Conservation (phyloP, 2,797 vertebrate genomes). For the Hemibagrus guttatus region DNA sequence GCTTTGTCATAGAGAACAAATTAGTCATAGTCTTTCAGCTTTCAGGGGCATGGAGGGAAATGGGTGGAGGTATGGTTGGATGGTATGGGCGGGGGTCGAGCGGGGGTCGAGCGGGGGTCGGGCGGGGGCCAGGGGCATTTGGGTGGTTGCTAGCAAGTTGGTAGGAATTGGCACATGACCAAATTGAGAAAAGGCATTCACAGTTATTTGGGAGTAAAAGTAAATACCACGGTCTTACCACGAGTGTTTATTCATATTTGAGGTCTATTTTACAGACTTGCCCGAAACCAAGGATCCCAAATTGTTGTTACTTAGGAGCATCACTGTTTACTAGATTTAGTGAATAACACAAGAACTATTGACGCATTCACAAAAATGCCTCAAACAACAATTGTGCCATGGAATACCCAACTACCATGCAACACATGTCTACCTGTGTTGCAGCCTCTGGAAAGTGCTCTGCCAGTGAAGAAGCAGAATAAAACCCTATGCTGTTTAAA, state of each 20-base stretch:
- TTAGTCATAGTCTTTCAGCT: too few species aligned
- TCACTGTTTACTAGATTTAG: slow-evolving; percentile 50
- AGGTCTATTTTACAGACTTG: slow-evolving; percentile 16
- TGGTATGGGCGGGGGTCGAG: not conserved
- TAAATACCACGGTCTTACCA: too few species aligned
- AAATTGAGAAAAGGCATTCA: not conserved
- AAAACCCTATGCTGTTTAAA: not conserved
- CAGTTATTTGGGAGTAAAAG: too few species aligned
- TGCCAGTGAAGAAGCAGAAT: not conserved
- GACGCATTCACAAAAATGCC: not conserved
- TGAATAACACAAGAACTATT: slow-evolving; percentile 56
- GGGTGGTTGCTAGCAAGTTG: not conserved
- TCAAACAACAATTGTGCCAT: not conserved
- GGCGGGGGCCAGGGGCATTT: too few species aligned
- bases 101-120: too few species aligned
- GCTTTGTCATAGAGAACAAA: too few species aligned
- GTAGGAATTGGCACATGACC: not conserved
- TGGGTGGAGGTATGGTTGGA: too few species aligned
- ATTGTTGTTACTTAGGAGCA: slow-evolving; percentile 60
- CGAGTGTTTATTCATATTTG: not conserved
- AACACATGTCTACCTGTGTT: not conserved
- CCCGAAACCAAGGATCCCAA: slow-evolving; percentile 39
- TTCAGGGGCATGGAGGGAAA: not conserved
- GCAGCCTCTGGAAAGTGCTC: not conserved
- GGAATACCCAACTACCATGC: slow-evolving; percentile 69